Evolutionary conservation across 2,888 invertebrate genomes (phyloP), one percentile per base, ranked within the genome.

Genomic region (Cephus nigrinus): DNA sequence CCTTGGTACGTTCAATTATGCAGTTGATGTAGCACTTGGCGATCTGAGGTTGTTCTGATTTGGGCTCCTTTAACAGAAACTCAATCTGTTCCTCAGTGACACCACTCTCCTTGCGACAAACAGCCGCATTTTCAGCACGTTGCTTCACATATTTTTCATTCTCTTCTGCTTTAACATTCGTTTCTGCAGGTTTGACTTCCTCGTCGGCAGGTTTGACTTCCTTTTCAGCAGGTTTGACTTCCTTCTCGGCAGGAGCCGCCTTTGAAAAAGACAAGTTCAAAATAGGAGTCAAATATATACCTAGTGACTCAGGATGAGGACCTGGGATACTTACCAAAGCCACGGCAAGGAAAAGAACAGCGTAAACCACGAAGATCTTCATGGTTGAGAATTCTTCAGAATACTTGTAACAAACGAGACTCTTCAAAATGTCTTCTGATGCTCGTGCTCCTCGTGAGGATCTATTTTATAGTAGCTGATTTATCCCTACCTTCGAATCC

Each of bases 21-120:
- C 80, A 80, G 12, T 78, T 79, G 34, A 79, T 30, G 68, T 80
- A 80, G 74, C 80, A 80, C 76, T 79, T 79, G 35, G 68, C 76
- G 11, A 68, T 32, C 77, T 78, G 76, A 1, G 80, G 33, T 5
- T 76, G 73, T 55, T 79, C 75, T 15, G 31, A 36, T 36, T 30
- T 69, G 9, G 80, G 79, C 12, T 76, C 36, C 3, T 75, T 36
- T 0, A 36, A 31, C 33, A 80, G 73, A 31, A 75, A 74, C 32
- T 75, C 72, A 33, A 80, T 69, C 69, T 80, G 76, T 69, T 79
- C 68, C 68, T 68, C 5, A 40, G 78, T 80, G 15, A 76, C 77
- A 12, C 78, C 80, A n/a, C 77, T 80, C 32, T 76, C 74, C 11
- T 79, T 78, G 74, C 76, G 75, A 33, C 80, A 80, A 2, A 9